These are phyloP conservation scores for Allacma fusca DNA, from an alignment of 2,888 invertebrate species.

Conservation along the genomic window DNA sequence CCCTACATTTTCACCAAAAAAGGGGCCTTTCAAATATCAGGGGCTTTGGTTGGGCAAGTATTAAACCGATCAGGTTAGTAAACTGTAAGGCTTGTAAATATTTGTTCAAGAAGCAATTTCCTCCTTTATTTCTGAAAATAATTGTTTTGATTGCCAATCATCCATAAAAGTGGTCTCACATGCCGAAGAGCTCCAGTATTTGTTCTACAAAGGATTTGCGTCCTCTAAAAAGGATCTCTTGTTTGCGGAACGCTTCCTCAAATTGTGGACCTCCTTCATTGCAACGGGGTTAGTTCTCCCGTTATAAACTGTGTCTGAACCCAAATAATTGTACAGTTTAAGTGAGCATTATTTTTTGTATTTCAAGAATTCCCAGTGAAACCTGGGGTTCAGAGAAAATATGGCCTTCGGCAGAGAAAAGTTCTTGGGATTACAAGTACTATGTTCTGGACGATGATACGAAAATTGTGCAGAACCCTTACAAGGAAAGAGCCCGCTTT, in stretches of 20 bases:
- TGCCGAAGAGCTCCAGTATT: constrained; percentile 31
- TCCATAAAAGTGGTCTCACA: constrained; percentile 36
- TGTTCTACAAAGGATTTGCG: constrained; percentile 31
- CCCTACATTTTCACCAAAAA: constrained; percentile 38
- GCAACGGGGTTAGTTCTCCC: background rate
- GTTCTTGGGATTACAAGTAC: background rate
- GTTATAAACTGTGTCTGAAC: too few species aligned
- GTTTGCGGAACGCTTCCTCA: background rate
- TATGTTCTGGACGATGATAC: constrained; percentile 14
- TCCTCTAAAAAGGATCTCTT: background rate
- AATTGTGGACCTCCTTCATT: background rate
- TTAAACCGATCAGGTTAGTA: constrained; percentile 15
- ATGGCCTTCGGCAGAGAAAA: constrained; percentile 17
- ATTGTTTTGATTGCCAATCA: constrained; percentile 15
- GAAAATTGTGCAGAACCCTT: background rate
- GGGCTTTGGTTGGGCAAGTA: background rate
- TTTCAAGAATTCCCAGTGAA: too few species aligned
- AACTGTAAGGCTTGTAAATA: background rate
- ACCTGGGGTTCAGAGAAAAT: constrained; percentile 17
- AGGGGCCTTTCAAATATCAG: background rate
- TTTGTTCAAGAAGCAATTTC: too few species aligned
- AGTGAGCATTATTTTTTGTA: too few species aligned
- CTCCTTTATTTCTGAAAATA: constrained; percentile 25
- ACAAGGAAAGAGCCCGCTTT: background rate
- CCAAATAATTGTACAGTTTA: too few species aligned